A percentile compares a stretch with the other conserved stretches of the same genome.
Conservation (phyloP, 1,140 invertebrate genomes). For the Sipha flava region DNA sequence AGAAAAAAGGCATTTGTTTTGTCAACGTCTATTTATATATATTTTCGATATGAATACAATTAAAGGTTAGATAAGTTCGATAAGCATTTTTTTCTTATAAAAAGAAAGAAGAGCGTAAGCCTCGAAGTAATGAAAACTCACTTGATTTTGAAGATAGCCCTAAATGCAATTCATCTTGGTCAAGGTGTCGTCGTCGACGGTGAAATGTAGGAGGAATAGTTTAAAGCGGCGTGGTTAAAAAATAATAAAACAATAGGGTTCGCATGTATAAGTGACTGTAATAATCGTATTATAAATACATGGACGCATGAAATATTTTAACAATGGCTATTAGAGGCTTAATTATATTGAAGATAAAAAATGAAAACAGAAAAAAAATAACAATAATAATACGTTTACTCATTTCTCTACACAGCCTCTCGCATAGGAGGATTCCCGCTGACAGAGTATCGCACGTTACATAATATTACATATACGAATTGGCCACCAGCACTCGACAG, state of each 20-base stretch:
- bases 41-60: no score
- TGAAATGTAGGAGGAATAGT: slow-evolving; percentile 11
- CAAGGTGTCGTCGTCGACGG: neutral
- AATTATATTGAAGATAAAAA: neutral
- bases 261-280: neutral
- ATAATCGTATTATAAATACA: neutral
- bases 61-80: neutral
- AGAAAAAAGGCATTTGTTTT: no score
- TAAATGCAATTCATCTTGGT: neutral
- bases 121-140: neutral
- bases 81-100: neutral
- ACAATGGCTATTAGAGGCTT: neutral
- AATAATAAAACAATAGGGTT: neutral
- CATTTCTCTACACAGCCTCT: neutral
- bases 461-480: no score
- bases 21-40: no score
- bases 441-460: no score
- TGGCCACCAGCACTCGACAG: no score
- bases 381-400: no score
- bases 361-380: slow-evolving; percentile 6
- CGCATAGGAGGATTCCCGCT: no score
- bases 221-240: neutral
- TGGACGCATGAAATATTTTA: slow-evolving; percentile 11
- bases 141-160: neutral
- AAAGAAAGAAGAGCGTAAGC: neutral